Evolutionary conservation across 2,113 vertebrate genomes (phyloP).

Genomic region (Cyanoramphus novaezelandiae): DNA sequence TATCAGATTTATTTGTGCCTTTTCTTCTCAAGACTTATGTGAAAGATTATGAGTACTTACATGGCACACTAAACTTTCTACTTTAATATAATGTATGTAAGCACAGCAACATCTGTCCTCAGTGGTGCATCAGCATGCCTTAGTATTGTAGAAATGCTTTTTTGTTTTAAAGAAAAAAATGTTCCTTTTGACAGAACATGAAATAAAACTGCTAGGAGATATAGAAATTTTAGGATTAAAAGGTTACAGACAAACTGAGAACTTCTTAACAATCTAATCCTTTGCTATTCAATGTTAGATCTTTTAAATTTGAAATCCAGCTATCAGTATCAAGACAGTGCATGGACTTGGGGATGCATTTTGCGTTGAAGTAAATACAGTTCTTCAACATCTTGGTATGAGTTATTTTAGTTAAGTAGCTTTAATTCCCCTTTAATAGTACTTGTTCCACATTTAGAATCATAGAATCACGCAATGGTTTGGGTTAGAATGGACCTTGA

Average conservation of each 20-base stretch:
- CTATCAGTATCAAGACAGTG: neutral
- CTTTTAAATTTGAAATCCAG: neutral
- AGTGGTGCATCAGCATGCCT: neutral
- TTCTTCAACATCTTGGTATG: neutral
- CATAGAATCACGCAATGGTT: neutral
- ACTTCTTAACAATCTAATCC: neutral
- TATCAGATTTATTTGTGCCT: neutral
- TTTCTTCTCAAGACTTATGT: neutral
- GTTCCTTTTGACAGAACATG: neutral
- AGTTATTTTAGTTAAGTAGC: neutral
- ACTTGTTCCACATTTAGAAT: neutral
- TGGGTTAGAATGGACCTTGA: neutral
- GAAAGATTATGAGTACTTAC: neutral
- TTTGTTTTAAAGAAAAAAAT: neutral
- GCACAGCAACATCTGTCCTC: neutral
- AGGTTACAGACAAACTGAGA: neutral
- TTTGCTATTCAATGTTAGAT: neutral
- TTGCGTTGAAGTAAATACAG: neutral
- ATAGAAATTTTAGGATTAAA: neutral
- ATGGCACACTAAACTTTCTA: neutral
- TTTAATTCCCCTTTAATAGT: neutral
- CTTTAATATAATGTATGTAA: neutral
- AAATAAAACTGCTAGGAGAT: neutral
- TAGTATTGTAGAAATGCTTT: neutral
- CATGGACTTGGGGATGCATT: neutral